Base-by-base conservation (phyloP, 2,113 vertebrate species). In the Albula goreensis region DNA sequence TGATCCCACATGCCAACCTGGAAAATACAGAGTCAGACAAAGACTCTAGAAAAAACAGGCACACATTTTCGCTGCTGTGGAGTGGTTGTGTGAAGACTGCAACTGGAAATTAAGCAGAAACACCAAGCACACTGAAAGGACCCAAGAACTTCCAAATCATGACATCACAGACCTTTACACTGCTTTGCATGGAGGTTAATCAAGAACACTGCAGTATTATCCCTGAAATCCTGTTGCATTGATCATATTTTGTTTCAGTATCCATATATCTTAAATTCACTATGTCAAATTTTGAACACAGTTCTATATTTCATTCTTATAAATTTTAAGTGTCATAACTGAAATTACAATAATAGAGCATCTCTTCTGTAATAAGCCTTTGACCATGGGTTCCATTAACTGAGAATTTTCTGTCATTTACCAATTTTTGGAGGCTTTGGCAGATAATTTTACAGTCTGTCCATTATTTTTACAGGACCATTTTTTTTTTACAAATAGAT, bases 1-100 rank as follows among this genome's bases (percentile, higher is more conserved):
- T 98, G 93, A 98, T 97, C 9, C 97, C 97, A 60, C 97, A 98
- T 25, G 97, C 97, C 90, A 98, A 91, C 84, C 97, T 99, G 85
- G 0, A 51, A 13, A 52, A 66, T 22, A 78, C 22, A 31, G 22
- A 9, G 11, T n/a, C 78, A 25, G 50, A 63, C 25, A 70, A 11
- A 86, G 15, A 80, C 15, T 9, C 50, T 9, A 17, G n/a, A 52
- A 74, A 13, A 31, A 80, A 25, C 53, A 48, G 8, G 41, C 17
- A 22, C 60, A 53, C 81, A 50, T 11, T 17, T 41, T 48, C 19
- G 5, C 63, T 41, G 31, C 1, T 41, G 31, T 41, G 31, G 31
- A 41, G 31, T 41, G 31, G 31, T 41, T 41, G 31, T 41, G 31
- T 41, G 31, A 41, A 41, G 31, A 41, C 31, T 41, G 31, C 31